A percentile compares a stretch with the other conserved stretches of the same genome.
Evolutionary conservation across 2,797 vertebrate species (phyloP).

Genomic region (Catharus ustulatus): DNA sequence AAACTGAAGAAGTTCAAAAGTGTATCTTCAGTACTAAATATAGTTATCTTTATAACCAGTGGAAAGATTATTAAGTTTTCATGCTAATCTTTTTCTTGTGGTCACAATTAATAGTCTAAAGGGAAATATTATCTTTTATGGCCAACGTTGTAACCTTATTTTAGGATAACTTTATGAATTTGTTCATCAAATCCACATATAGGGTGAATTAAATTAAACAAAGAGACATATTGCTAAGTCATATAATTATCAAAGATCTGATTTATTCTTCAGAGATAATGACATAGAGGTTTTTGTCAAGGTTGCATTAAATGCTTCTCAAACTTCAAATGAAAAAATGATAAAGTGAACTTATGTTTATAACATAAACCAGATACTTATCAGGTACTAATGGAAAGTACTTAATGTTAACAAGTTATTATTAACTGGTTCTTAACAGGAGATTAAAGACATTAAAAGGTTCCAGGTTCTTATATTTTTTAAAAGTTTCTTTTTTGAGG

Average conservation of each 20-base stretch:
- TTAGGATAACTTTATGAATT: background rate
- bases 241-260: background rate
- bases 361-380: background rate
- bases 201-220: background rate
- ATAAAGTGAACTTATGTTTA: background rate
- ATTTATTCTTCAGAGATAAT: background rate
- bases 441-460: background rate
- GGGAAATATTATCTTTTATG: background rate
- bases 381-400: background rate
- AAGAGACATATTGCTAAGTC: background rate
- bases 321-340: background rate
- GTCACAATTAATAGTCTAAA: background rate
- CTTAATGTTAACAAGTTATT: background rate
- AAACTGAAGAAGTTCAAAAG: background rate
- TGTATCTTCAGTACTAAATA: background rate
- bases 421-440: background rate
- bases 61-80: background rate
- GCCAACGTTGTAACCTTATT: background rate
- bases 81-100: background rate
- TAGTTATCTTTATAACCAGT: background rate
- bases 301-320: background rate
- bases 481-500: no score
- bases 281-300: background rate
- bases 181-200: background rate
- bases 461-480: background rate